Evolutionary conservation across 2,888 invertebrate genomes (phyloP), one percentile per base, ranked within the genome.

Genomic region (Eupithecia tripunctaria): DNA sequence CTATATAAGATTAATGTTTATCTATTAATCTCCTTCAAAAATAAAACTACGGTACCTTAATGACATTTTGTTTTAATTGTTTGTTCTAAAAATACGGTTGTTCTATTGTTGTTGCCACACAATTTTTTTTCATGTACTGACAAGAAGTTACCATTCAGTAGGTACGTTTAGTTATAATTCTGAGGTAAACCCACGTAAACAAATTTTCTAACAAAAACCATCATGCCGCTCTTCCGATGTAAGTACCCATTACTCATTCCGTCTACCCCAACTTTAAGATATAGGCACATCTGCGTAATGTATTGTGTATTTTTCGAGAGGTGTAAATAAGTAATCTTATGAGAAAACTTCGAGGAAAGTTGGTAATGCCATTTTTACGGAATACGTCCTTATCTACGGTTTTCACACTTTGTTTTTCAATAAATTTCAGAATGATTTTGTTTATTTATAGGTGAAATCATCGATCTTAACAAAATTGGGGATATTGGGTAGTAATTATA

Each of bases 251-350:
- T 60, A 36, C 62, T 67, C 68, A 67, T 59, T 65, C 68, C 64
- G 76, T 74, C 68, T 72, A 36, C 70, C 38, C 65, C 66, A 70
- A 74, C 72, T 70, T 77, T 74, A 77, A 60, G 65, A 72, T 76
- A 75, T 66, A 69, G 60, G 69, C 73, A 59, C 72, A 68, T 76
- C 72, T 67, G 74, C 69, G 51, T 68, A 75, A 77, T 67, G 68
- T 78, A 69, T 75, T 74, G 76, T 76, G 68, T 76, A 73, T 72
- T 75, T 51, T 76, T 69, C 36, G 70, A 73, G 73, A 76, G 76
- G 76, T 76, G 77, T 75, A 77, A 75, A 76, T 75, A 77, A 70
- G 72, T 74, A 72, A 76, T 76, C 70, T 68, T 73, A 76, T 69
- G 67, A 77, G 73, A 63, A 73, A 77, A 77, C 62, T 77, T 73